phyloP scores from a whole-genome alignment of 1,140 invertebrate species.

The Drosophila kurseongensis region DNA sequence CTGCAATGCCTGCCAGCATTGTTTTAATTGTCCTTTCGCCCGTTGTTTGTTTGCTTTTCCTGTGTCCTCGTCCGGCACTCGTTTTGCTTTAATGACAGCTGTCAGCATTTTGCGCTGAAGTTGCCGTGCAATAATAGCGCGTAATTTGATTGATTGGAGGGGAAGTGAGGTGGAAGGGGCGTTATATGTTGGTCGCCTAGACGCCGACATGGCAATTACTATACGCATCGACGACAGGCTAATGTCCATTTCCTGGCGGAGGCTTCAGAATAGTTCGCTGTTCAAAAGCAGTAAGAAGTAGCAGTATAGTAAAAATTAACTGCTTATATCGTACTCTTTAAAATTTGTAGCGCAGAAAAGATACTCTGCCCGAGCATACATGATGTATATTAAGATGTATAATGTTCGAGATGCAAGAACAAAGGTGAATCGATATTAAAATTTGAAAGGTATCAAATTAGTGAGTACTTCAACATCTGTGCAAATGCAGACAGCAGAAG shows the following conservation, averaged over 20 bases:
- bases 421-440: too few species aligned
- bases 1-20: background rate
- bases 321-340: too few species aligned
- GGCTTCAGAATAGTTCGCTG: background rate
- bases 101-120: slow-evolving; percentile 48
- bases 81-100: slow-evolving; percentile 57
- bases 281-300: too few species aligned
- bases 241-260: background rate
- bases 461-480: background rate
- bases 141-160: slow-evolving; percentile 63
- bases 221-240: slow-evolving; percentile 2
- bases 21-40: slow-evolving; percentile 42
- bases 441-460: background rate
- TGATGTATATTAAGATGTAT: too few species aligned
- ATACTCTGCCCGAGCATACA: too few species aligned
- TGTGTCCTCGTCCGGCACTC: slow-evolving; percentile 1
- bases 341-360: too few species aligned
- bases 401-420: too few species aligned
- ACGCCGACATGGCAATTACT: background rate
- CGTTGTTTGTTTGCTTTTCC: slow-evolving; percentile 41
- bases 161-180: background rate
- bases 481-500: background rate
- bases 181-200: background rate
- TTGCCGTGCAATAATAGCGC: slow-evolving; percentile 41
- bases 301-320: too few species aligned